phyloP scores from a whole-genome alignment of 1,140 invertebrate species.

The Cepaea nemoralis region DNA sequence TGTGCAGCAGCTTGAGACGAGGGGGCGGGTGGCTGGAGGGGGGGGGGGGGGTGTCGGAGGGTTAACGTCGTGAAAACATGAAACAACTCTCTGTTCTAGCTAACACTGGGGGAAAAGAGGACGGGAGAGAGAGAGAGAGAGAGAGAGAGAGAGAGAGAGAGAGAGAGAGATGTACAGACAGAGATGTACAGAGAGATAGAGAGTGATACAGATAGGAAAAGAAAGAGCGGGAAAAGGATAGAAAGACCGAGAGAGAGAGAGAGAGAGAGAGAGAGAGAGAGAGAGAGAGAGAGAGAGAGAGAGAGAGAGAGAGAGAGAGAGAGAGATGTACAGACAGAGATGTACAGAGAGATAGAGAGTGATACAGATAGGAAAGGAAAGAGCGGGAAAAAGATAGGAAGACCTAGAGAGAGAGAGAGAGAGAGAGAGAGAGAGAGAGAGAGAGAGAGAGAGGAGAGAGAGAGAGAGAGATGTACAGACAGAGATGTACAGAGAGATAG shows the following conservation, averaged over 20 bases:
- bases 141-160: constrained; percentile 1
- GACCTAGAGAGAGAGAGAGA: background rate
- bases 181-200: background rate
- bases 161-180: too few relatives aligned
- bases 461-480: constrained; percentile 3
- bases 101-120: background rate
- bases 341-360: too few relatives aligned
- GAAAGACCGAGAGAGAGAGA: background rate
- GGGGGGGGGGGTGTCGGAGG: background rate
- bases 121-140: constrained; percentile 7
- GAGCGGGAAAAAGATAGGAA: too few relatives aligned
- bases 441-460: too few relatives aligned
- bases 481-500: too few relatives aligned
- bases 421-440: too few relatives aligned
- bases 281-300: too few relatives aligned
- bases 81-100: background rate
- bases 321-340: too few relatives aligned
- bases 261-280: background rate
- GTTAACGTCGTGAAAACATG: background rate
- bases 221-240: too few relatives aligned
- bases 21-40: background rate
- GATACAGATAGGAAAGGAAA: too few relatives aligned
- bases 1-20: background rate
- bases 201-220: background rate
- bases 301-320: background rate